Conservation (phyloP, 2,888 invertebrate genomes). For the Griposia aprilina region DNA sequence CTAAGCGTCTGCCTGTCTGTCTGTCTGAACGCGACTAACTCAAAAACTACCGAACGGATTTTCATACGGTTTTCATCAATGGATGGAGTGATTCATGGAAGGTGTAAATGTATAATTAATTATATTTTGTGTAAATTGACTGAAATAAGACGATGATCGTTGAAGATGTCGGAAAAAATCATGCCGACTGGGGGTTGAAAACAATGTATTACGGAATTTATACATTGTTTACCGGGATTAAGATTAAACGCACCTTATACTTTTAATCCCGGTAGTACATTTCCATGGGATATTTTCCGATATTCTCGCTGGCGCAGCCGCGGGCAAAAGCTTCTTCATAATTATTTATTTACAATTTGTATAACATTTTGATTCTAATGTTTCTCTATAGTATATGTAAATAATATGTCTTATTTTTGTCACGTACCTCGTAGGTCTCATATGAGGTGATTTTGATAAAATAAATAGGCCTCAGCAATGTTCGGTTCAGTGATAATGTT, state of each 20-base stretch:
- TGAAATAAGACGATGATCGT: too few relatives aligned
- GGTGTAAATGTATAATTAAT: neutral
- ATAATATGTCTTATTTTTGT: neutral
- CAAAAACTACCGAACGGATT: neutral
- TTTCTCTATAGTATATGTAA: neutral
- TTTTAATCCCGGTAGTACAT: neutral
- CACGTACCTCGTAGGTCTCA: rapidly evolving
- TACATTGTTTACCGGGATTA: neutral
- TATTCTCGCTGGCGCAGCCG: neutral
- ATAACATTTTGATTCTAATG: neutral
- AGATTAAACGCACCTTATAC: neutral
- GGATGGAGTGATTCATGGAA: neutral
- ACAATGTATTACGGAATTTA: neutral
- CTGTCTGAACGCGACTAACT: neutral
- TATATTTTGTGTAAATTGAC: too few relatives aligned
- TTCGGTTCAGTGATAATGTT: constrained; percentile 24
- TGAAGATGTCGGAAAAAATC: neutral
- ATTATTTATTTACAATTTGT: neutral
- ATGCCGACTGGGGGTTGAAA: neutral
- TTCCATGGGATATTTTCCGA: neutral
- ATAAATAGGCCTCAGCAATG: constrained; percentile 6
- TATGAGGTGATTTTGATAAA: neutral
- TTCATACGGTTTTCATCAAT: neutral
- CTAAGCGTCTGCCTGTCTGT: neutral
- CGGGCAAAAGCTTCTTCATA: too few relatives aligned